These are phyloP conservation scores for Leptogaster cylindrica DNA, from an alignment of 2,888 invertebrate species.

Conservation along the genomic window DNA sequence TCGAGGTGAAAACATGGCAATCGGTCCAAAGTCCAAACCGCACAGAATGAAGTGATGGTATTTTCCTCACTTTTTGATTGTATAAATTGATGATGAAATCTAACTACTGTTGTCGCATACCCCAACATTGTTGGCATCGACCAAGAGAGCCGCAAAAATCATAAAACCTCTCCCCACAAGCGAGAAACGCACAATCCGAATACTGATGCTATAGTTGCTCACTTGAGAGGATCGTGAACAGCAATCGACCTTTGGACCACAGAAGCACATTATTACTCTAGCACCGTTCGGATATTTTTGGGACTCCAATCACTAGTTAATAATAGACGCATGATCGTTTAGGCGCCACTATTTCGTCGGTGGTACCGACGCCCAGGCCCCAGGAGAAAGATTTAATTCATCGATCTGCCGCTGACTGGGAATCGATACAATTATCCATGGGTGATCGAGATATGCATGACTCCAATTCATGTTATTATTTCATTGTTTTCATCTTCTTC, in stretches of 20 bases:
- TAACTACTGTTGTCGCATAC: conserved; percentile 18
- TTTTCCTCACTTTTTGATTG: conserved; percentile 24
- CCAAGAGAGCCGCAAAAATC: conserved; percentile 3
- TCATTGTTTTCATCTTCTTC: background rate
- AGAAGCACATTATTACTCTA: conserved; percentile 9
- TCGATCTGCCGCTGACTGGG: too few species aligned
- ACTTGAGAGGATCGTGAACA: conserved; percentile 29
- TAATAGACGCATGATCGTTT: conserved; percentile 5
- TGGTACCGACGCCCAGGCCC: too few species aligned
- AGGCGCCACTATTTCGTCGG: conserved; percentile 23
- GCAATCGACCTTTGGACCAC: conserved; percentile 16
- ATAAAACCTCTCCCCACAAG: too few species aligned
- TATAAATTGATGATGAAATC: conserved; percentile 37
- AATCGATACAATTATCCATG: too few species aligned
- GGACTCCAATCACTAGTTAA: conserved; percentile 5
- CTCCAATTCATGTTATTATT: background rate
- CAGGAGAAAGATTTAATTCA: too few species aligned
- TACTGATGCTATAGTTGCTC: background rate
- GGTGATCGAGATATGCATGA: too few species aligned
- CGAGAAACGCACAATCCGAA: background rate
- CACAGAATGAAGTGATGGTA: conserved; percentile 13
- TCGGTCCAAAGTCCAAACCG: conserved; percentile 23
- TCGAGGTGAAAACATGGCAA: background rate
- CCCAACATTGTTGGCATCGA: background rate
- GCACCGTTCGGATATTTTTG: conserved; percentile 26